Conservation (phyloP, 2,888 invertebrate species). For the Criorhina ranunculi region DNA sequence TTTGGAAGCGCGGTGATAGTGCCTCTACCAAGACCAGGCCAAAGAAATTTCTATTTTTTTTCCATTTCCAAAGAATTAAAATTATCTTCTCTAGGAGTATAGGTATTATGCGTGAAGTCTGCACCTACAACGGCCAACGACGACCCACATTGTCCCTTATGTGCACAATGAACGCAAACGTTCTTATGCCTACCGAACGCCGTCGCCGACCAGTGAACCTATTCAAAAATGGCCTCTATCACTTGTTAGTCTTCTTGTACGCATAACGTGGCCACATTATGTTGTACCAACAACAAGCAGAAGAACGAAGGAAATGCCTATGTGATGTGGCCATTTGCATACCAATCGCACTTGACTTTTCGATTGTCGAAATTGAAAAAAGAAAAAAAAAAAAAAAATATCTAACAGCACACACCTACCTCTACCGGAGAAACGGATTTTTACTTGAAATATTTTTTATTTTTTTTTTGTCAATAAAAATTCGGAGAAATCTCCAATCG, state of each 20-base stretch:
- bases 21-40: constrained; percentile 13
- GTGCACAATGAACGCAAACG: constrained; percentile 46
- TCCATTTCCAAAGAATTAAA: constrained; percentile 27
- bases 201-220: constrained; percentile 46
- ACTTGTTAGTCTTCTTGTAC: constrained; percentile 41
- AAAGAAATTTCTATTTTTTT: constrained; percentile 45
- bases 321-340: constrained; percentile 60
- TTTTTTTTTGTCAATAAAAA: constrained; percentile 50
- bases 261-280: constrained; percentile 46
- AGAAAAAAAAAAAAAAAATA: constrained; percentile 29
- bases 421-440: constrained; percentile 49
- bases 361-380: constrained; percentile 50
- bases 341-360: constrained; percentile 48
- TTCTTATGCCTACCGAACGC: constrained; percentile 32
- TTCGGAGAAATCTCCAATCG: constrained; percentile 72
- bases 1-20: constrained; percentile 37
- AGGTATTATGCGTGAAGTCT: constrained; percentile 34
- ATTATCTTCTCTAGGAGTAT: constrained; percentile 30
- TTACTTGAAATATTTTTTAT: constrained; percentile 45
- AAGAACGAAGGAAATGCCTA: constrained; percentile 63
- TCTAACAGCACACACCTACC: constrained; percentile 42
- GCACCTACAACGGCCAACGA: constrained; percentile 3
- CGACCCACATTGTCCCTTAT: constrained; percentile 76
- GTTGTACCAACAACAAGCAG: constrained; percentile 16
- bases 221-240: constrained; percentile 55